Conservation (phyloP, 2,888 invertebrate species). For the Hyalella azteca region DNA sequence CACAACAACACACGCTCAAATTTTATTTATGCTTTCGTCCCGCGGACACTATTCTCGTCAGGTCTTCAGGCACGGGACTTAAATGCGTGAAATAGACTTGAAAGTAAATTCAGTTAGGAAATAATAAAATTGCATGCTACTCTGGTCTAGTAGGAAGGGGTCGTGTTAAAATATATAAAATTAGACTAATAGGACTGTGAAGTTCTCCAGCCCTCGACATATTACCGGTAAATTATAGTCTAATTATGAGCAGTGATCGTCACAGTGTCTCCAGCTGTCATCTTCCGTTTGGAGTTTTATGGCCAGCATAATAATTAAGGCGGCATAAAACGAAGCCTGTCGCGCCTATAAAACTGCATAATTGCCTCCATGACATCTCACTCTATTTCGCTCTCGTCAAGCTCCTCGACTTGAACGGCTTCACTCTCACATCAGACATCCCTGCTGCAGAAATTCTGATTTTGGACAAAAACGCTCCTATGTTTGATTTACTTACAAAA, state of each 20-base stretch:
- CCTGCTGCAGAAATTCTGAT: too few species aligned
- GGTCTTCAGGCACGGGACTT: too few species aligned
- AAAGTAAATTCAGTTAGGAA: too few species aligned
- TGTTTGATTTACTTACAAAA: too few species aligned
- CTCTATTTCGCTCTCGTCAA: constrained; percentile 5
- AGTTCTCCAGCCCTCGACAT: neutral
- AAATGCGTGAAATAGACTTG: too few species aligned
- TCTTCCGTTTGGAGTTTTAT: constrained; percentile 23
- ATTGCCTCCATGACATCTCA: constrained; percentile 18
- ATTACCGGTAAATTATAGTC: neutral
- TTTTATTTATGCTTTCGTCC: too few species aligned
- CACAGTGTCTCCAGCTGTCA: constrained; percentile 30
- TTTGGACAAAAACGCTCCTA: too few species aligned
- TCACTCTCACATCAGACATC: neutral
- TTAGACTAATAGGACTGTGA: constrained; percentile 31
- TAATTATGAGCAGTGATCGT: constrained; percentile 26
- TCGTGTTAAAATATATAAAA: constrained; percentile 1
- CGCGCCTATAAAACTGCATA: constrained; percentile 33
- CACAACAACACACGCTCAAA: too few species aligned
- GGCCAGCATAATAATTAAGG: constrained; percentile 19
- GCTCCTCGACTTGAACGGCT: neutral
- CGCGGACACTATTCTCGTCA: too few species aligned
- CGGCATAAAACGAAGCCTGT: constrained; percentile 24
- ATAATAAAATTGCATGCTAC: constrained; percentile 13
- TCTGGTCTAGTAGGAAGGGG: neutral